Percentiles rank a stretch among this genome's conserved stretches.
Evolutionary conservation across 2,797 vertebrate species (phyloP).

Genomic region (Sebastes cheni): DNA sequence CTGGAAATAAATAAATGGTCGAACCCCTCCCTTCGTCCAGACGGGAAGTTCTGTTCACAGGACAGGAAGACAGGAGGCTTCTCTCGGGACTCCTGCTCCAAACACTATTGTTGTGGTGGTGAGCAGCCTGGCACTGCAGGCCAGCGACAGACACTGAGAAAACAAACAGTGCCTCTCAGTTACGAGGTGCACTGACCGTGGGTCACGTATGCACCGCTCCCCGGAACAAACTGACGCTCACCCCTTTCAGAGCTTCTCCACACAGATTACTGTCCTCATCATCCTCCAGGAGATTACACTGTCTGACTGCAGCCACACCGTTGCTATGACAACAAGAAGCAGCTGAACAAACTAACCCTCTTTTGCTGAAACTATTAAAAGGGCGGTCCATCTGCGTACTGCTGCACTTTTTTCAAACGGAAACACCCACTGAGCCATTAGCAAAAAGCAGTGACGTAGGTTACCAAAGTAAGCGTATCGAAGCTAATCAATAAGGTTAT

Average conservation of each 20-base stretch:
- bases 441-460: too few relatives aligned
- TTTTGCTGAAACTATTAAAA: not conserved
- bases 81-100: constrained; percentile 83
- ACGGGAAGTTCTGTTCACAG: constrained; percentile 84
- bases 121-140: constrained; percentile 81
- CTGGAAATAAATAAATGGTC: constrained; percentile 83
- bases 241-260: constrained; percentile 1
- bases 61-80: constrained; percentile 85
- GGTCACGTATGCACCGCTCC: constrained; percentile 80
- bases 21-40: constrained; percentile 69
- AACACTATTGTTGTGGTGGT: constrained; percentile 86
- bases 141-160: constrained; percentile 79
- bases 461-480: accelerated
- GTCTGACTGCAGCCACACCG: not conserved
- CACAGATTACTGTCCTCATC: constrained; percentile 15
- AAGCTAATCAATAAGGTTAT: too few relatives aligned
- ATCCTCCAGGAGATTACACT: not conserved
- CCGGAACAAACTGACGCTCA: constrained; percentile 12
- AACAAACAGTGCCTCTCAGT: constrained; percentile 80
- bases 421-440: too few relatives aligned
- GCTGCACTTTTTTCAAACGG: too few relatives aligned
- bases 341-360: not conserved
- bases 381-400: too few relatives aligned
- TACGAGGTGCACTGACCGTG: constrained; percentile 61
- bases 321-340: constrained; percentile 47